A percentile compares a stretch with the other conserved stretches of the same genome.
Evolutionary conservation across 1,140 invertebrate species (phyloP).

Genomic region (Potamilus streckersoni): DNA sequence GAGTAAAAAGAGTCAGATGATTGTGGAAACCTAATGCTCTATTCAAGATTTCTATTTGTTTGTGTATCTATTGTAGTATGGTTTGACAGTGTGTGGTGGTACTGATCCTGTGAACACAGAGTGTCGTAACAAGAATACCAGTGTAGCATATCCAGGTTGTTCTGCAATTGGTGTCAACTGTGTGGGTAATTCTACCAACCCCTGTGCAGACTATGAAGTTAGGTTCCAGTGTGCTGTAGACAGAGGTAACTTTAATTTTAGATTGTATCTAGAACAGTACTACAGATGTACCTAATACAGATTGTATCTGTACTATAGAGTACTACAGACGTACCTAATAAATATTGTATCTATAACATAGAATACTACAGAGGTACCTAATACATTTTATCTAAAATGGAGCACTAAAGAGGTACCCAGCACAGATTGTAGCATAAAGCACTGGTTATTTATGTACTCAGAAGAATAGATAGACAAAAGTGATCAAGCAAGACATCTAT

Average conservation of each 20-base stretch:
- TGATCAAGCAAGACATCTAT: no score
- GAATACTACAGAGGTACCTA: background rate
- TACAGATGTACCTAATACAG: no score
- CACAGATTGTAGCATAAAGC: no score
- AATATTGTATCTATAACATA: background rate
- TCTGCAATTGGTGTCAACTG: background rate
- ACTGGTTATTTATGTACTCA: no score
- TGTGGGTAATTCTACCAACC: background rate
- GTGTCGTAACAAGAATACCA: constrained; percentile 4
- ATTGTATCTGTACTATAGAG: background rate
- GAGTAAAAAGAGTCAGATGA: no score
- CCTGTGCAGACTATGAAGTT: constrained; percentile 1
- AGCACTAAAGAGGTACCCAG: no score
- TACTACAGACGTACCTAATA: background rate
- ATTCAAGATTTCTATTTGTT: no score
- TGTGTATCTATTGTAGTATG: constrained; percentile 10
- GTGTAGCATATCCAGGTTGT: background rate
- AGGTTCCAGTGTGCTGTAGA: constrained; percentile 21
- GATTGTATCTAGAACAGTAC: background rate
- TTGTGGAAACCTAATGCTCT: no score
- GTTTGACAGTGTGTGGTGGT: constrained; percentile 21
- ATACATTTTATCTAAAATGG: no score
- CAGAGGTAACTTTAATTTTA: constrained; percentile 7
- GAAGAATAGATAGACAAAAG: no score
- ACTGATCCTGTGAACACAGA: constrained; percentile 4